Percentiles rank a stretch among this genome's conserved stretches.
phyloP scores from a whole-genome alignment of 2,888 invertebrate species.

The Homarus gammarus region DNA sequence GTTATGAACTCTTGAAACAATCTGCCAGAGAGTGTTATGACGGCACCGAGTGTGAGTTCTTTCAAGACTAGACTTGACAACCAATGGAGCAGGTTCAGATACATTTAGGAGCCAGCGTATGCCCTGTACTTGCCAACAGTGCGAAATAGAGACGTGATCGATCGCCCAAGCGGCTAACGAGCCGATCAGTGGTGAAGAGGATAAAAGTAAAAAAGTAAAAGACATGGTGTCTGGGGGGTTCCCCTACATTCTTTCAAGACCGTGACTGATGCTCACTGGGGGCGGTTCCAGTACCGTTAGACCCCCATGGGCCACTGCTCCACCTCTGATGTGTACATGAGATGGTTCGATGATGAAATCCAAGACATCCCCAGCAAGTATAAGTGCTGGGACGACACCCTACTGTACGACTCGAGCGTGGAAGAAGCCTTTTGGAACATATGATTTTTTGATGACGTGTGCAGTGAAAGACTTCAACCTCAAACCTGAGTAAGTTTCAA shows the following conservation, averaged over 20 bases:
- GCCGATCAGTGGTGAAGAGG: too few relatives aligned
- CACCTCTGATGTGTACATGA: constrained; percentile 24
- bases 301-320: constrained; percentile 46
- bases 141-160: too few relatives aligned
- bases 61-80: too few relatives aligned
- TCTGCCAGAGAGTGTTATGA: too few relatives aligned
- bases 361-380: constrained; percentile 27
- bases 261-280: constrained; percentile 26
- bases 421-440: constrained; percentile 40
- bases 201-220: too few relatives aligned
- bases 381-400: constrained; percentile 44
- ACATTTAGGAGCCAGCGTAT: too few relatives aligned
- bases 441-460: constrained; percentile 31
- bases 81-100: too few relatives aligned
- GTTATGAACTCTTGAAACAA: too few relatives aligned
- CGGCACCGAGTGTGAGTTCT: too few relatives aligned
- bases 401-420: constrained; percentile 34
- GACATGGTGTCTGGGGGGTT: constrained; percentile 26
- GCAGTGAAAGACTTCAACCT: constrained; percentile 33
- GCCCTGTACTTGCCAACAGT: too few relatives aligned
- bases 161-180: too few relatives aligned
- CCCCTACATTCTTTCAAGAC: constrained; percentile 23
- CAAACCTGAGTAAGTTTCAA: constrained; percentile 47
- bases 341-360: constrained; percentile 31
- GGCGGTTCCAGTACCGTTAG: constrained; percentile 30